Base-by-base conservation (phyloP, 2,888 invertebrate genomes). In the Autographa gamma region DNA sequence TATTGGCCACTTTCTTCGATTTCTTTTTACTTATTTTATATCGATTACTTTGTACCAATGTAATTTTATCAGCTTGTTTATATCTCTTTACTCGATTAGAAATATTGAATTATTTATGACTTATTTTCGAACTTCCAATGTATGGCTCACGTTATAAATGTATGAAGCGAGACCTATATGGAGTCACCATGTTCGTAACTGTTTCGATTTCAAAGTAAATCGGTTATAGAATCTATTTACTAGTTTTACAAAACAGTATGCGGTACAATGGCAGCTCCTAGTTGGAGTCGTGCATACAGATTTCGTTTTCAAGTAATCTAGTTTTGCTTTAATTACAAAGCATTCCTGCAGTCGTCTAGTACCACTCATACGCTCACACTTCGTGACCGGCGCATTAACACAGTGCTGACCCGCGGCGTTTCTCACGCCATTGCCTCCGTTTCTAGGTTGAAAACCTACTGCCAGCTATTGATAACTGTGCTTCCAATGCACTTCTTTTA, bases 341-440 rank as follows among this genome's bases (percentile, higher is more conserved):
- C 67, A 66, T 78, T 66, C 25, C 63, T 66, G 61, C 66, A 73
- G 60, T 81, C 65, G 63, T 81, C 69, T 74, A 73, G 65, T 74
- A 75, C 75, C 68, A 78, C 72, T 78, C 77, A 79, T 80, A 73
- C 76, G 78, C 74, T 74, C 76, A 61, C 71, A 59, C 76, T 77
- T 87, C 90, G 90, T 90, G 90, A 88, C 84, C 81, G 66, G 78
- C 84, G 81, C 86, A 87, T 91, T 88, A 89, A 83, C 82, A 80
- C 80, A 77, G 74, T 77, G 80, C 70, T 86, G 88, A 88, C 89
- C 88, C 77, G 82, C 74, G 79, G 86, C 84, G 69, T 80, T 88
- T 91, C 91, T 86, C 91, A 91, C 90, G 89, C 84, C 80, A 83
- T 85, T 79, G 80, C 79, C 82, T 87, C 85, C 80, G 74, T 86